phyloP scores from a whole-genome alignment of 2,797 vertebrate genomes.

The Pseudochirops corinnae region DNA sequence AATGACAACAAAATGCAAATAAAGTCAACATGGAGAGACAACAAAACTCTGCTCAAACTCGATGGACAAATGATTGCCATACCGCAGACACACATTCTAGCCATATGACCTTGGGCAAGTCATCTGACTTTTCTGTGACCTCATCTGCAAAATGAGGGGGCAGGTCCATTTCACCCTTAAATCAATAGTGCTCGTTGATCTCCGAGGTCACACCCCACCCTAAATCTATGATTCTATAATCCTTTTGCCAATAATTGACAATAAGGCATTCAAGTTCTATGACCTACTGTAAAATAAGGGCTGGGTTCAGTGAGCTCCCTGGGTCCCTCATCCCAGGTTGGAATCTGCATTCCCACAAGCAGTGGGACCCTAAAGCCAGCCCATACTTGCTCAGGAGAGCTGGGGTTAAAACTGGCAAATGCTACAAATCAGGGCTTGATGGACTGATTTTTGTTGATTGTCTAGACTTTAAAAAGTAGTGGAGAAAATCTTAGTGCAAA shows the following conservation, averaged over 20 bases:
- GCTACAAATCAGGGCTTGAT: neutral
- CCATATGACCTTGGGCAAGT: neutral
- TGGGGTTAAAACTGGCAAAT: neutral
- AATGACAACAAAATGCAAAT: neutral
- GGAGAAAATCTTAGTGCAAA: too few relatives aligned
- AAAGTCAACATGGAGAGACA: too few relatives aligned
- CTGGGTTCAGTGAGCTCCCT: neutral
- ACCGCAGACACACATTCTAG: neutral
- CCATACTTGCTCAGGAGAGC: too few relatives aligned
- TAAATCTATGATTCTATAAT: neutral
- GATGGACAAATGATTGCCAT: too few relatives aligned
- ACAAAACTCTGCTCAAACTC: too few relatives aligned
- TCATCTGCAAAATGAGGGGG: neutral
- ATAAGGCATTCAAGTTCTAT: neutral
- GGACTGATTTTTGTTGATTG: neutral
- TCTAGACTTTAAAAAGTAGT: neutral
- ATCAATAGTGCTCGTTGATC: neutral
- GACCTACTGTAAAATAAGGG: neutral
- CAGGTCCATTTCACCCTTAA: neutral
- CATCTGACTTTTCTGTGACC: neutral
- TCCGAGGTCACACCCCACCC: neutral
- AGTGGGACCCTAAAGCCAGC: too few relatives aligned
- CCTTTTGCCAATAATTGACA: neutral
- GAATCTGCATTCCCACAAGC: neutral
- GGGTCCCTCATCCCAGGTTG: neutral